Evolutionary conservation across 2,888 invertebrate species (phyloP).

Genomic region (Encarsia formosa): DNA sequence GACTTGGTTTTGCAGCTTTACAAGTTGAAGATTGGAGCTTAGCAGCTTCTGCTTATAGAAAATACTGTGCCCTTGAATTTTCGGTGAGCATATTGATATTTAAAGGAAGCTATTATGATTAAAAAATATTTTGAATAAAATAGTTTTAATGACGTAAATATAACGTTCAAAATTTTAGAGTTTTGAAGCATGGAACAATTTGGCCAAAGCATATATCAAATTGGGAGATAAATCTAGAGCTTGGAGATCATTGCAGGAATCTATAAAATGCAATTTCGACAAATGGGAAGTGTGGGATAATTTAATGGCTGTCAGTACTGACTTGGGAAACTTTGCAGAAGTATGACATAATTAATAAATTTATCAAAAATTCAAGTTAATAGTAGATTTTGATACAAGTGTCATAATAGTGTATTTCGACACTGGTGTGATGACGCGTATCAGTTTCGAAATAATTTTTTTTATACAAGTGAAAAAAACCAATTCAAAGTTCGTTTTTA

Average conservation of each 20-base stretch:
- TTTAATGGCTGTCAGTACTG: constrained; percentile 80
- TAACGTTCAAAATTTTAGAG: constrained; percentile 59
- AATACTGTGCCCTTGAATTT: constrained; percentile 81
- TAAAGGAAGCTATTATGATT: background rate
- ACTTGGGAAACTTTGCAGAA: constrained; percentile 81
- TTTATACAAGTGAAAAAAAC: too few species aligned
- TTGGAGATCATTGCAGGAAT: constrained; percentile 79
- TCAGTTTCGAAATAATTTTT: too few species aligned
- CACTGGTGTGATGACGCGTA: too few species aligned
- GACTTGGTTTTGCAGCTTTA: constrained; percentile 81
- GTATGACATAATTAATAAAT: constrained; percentile 48
- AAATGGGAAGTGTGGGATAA: constrained; percentile 98
- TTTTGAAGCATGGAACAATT: constrained; percentile 97
- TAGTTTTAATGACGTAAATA: too few species aligned
- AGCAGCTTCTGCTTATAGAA: constrained; percentile 79
- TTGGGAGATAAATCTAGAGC: constrained; percentile 82
- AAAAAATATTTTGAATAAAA: background rate
- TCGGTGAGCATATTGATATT: constrained; percentile 48
- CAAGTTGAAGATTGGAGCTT: constrained; percentile 74
- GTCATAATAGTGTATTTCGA: too few species aligned
- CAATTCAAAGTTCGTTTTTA: too few species aligned
- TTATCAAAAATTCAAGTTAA: too few species aligned
- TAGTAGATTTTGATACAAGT: too few species aligned
- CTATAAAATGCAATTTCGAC: constrained; percentile 86
- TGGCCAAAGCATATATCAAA: constrained; percentile 89